phyloP scores from a whole-genome alignment of 2,797 vertebrate genomes.

The Scolopax bukidnonensis region DNA sequence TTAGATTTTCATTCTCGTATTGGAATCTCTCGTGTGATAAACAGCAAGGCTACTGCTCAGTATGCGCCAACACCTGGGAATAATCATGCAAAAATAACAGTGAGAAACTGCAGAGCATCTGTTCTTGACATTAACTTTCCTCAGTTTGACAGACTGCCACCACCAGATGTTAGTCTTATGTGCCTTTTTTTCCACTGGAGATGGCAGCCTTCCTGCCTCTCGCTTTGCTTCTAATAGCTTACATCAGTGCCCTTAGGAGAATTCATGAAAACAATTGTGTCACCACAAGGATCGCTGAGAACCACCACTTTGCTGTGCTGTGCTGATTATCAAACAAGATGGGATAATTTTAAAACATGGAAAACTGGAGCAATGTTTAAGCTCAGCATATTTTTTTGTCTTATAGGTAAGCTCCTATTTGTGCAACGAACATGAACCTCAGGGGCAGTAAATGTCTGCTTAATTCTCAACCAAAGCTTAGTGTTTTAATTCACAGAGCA shows the following conservation, averaged over 20 bases:
- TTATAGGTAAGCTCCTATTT: background rate
- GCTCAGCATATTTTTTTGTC: background rate
- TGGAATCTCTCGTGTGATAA: conserved; percentile 71
- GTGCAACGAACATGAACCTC: background rate
- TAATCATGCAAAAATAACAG: conserved; percentile 83
- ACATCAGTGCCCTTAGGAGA: conserved; percentile 63
- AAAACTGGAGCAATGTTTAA: background rate
- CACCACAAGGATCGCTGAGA: conserved; percentile 17
- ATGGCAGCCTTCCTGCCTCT: conserved; percentile 63
- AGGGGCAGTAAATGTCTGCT: background rate
- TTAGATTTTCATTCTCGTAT: conserved; percentile 11
- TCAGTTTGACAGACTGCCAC: conserved; percentile 79
- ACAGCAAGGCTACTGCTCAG: conserved; percentile 77
- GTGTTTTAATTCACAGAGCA: background rate
- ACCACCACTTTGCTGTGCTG: background rate
- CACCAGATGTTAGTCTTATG: conserved; percentile 81
- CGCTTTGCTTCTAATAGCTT: conserved; percentile 56
- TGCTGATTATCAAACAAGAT: background rate
- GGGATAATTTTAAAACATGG: background rate
- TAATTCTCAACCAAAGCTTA: background rate
- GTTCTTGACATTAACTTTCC: conserved; percentile 82
- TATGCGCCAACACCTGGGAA: conserved; percentile 79
- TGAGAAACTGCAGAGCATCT: conserved; percentile 77
- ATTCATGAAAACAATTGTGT: conserved; percentile 48
- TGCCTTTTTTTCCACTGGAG: conserved; percentile 64